Conservation (phyloP, 2,797 vertebrate genomes). For the Epinephelus awoara region DNA sequence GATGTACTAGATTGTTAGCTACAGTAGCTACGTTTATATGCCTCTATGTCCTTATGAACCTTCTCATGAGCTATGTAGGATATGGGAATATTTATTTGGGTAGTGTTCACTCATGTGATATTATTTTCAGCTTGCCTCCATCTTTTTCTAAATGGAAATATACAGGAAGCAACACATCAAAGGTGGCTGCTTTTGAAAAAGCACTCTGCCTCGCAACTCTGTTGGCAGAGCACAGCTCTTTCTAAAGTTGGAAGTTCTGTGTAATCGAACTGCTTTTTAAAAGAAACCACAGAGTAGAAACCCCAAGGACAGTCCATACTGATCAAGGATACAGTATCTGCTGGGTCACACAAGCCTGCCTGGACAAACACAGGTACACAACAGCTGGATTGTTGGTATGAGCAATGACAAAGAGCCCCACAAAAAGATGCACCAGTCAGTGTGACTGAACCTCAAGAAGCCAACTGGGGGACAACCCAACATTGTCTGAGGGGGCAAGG, state of each 20-base stretch:
- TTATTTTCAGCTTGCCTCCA: neutral
- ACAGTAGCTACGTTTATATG: neutral
- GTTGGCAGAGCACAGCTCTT: neutral
- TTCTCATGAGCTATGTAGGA: neutral
- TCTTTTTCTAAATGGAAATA: constrained; percentile 7
- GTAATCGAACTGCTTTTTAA: constrained; percentile 2
- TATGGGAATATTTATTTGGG: neutral
- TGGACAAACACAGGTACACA: neutral
- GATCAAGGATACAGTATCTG: neutral
- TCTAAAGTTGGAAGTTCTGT: neutral
- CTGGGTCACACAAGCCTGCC: neutral
- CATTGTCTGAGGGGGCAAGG: neutral
- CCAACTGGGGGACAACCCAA: neutral
- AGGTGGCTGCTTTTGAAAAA: constrained; percentile 19
- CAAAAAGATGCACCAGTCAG: neutral
- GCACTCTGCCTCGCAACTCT: constrained; percentile 3
- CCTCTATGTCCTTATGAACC: neutral
- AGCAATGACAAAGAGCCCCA: neutral
- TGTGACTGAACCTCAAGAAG: neutral
- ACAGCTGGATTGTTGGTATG: neutral
- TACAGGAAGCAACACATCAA: neutral
- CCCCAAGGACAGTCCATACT: neutral
- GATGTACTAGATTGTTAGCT: neutral
- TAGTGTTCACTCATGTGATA: neutral
- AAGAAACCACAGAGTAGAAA: neutral